Conservation (phyloP, 2,113 vertebrate genomes). For the Pluvianellus socialis region DNA sequence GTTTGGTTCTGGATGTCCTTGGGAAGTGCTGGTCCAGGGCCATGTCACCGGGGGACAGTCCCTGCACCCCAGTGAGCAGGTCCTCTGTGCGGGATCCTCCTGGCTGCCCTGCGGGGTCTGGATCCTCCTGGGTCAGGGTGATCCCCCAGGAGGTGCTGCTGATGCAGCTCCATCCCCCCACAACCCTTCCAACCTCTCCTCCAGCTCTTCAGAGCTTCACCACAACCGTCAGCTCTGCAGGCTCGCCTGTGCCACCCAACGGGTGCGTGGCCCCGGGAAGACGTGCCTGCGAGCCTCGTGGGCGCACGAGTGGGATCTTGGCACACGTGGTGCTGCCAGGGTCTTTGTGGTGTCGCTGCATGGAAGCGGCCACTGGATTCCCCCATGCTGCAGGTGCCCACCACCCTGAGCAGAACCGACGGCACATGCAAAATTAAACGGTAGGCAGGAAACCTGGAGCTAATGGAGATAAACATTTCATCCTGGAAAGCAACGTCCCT, state of each 20-base stretch:
- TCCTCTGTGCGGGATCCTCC: not conserved
- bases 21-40: not conserved
- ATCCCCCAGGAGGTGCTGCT: rapidly evolving
- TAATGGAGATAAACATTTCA: not conserved
- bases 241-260: not conserved
- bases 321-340: rapidly evolving
- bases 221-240: not conserved
- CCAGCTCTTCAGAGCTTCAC: not conserved
- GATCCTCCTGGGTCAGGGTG: no score
- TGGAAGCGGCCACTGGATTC: not conserved
- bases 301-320: rapidly evolving
- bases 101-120: rapidly evolving
- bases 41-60: rapidly evolving
- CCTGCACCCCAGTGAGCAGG: not conserved
- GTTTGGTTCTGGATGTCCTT: not conserved
- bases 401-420: not conserved
- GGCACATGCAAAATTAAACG: rapidly evolving
- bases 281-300: rapidly evolving
- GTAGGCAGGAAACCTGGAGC: not conserved
- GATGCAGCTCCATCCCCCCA: no score
- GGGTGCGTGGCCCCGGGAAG: not conserved
- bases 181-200: not conserved
- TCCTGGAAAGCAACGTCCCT: not conserved
- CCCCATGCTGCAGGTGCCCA: not conserved
- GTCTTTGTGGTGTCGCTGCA: not conserved